Percentiles rank a stretch among this genome's conserved stretches.
These are phyloP conservation scores for Rhinoptilus africanus DNA, from an alignment of 2,113 vertebrate species.

Conservation along the genomic window DNA sequence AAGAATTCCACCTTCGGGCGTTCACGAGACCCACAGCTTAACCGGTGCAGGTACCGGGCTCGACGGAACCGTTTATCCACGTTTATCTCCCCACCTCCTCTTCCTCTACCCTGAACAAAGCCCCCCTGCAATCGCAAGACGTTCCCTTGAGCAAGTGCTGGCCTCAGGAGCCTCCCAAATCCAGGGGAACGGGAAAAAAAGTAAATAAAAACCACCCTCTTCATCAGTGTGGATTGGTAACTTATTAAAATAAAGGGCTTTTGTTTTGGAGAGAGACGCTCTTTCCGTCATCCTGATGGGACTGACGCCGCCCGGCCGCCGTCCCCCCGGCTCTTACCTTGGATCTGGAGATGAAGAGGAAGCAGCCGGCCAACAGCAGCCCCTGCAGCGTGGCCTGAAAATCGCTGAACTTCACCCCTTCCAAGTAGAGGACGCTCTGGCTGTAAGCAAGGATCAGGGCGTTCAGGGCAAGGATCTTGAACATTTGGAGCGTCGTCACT, in stretches of 20 bases:
- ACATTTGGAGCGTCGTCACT: slow-evolving; percentile 97
- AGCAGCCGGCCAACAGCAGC: slow-evolving; percentile 92
- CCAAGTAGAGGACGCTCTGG: slow-evolving; percentile 95
- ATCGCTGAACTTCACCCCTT: slow-evolving; percentile 97
- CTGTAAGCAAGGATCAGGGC: slow-evolving; percentile 95
- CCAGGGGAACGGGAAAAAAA: background rate
- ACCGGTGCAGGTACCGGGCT: background rate
- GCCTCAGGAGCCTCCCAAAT: background rate
- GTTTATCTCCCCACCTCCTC: too few relatives aligned
- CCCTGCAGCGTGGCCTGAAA: slow-evolving; percentile 96
- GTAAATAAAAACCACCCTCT: too few relatives aligned
- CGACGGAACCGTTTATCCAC: fast-evolving
- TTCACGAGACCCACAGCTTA: fast-evolving
- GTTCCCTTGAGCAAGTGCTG: background rate
- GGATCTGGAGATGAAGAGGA: slow-evolving; percentile 98
- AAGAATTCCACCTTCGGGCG: fast-evolving
- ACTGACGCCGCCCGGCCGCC: fast-evolving
- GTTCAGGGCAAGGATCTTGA: slow-evolving; percentile 95
- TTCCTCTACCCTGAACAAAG: background rate
- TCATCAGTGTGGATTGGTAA: background rate
- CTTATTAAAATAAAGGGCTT: background rate
- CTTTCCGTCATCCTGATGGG: fast-evolving
- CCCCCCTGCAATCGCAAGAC: background rate
- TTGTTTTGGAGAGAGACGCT: background rate
- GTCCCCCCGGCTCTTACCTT: slow-evolving; percentile 79